Evolutionary conservation across 1,140 invertebrate genomes (phyloP), one percentile per base, ranked within the genome.

Genomic region (Plutomurus gul): DNA sequence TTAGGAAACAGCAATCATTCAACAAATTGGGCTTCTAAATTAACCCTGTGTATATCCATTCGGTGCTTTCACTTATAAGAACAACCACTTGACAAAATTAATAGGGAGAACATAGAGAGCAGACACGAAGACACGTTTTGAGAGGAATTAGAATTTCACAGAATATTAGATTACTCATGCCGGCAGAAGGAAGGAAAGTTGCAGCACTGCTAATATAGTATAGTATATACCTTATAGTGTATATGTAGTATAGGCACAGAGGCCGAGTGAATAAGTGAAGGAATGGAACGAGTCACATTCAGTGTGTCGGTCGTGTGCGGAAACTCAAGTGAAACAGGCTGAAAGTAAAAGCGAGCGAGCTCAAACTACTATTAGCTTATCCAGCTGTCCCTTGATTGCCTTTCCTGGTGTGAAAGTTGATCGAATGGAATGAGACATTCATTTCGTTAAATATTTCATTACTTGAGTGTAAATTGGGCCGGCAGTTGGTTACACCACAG

Each of bases 11-110:
- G 74, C 40, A 75, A 75, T 75, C 74, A 75, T 47, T 75, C 47
- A 75, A 56, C 74, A 75, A 75, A 75, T 75, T 51, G 74, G 47
- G 16, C 10, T 75, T 51, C 74, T 75, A 56, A 75, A 75, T 75
- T 75, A 75, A 56, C 74, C 49, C 7, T 18, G 16, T 51, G 16
- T 51, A 16, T 18, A 46, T 46, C 16, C 16, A 46, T 46, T 5
- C 43, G 39, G 7, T 13, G 39, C 39, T 43, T 43, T 8, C 11
- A 43, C 39, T 43, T 43, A 1, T 43, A n/a, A 3, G 39, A 13
- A 10, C 2, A 13, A n/a, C 39, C 11, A 13, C 39, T 43, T 10
- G 11, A n/a, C 39, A n/a, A n/a, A n/a, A n/a, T n/a, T n/a, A n/a
- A n/a, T n/a, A n/a, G n/a, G n/a, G 56, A n/a, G 30, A 27, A 36